Evolutionary conservation across 2,113 vertebrate species (phyloP).

Genomic region (Ochotona princeps): DNA sequence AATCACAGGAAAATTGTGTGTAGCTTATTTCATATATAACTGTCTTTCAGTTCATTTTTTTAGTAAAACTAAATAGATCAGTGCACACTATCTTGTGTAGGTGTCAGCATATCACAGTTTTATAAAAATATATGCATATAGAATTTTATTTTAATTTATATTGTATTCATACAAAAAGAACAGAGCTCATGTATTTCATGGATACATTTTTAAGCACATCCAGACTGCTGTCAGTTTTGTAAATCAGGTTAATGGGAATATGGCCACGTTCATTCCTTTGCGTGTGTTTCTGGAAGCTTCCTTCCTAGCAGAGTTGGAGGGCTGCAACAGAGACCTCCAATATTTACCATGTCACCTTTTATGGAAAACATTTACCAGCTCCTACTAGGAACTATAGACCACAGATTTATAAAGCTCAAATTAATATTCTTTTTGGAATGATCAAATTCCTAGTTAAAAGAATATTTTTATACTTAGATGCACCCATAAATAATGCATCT

Average conservation of each 20-base stretch:
- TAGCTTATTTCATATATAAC: background rate
- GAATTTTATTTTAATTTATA: no score
- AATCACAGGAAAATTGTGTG: background rate
- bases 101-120: background rate
- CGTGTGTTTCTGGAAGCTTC: background rate
- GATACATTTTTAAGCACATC: background rate
- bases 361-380: background rate
- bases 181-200: no score
- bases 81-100: background rate
- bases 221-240: background rate
- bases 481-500: background rate
- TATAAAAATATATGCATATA: no score
- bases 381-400: background rate
- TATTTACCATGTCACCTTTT: conserved; percentile 22
- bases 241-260: background rate
- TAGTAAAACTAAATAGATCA: conserved; percentile 1
- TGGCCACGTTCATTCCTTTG: background rate
- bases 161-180: no score
- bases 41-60: background rate
- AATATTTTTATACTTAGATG: background rate
- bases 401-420: background rate
- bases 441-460: background rate
- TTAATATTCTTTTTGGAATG: background rate
- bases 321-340: background rate
- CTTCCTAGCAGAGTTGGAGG: background rate